Evolutionary conservation across 2,888 invertebrate genomes (phyloP), one percentile per base, ranked within the genome.

Genomic region (Plemyria rubiginata): DNA sequence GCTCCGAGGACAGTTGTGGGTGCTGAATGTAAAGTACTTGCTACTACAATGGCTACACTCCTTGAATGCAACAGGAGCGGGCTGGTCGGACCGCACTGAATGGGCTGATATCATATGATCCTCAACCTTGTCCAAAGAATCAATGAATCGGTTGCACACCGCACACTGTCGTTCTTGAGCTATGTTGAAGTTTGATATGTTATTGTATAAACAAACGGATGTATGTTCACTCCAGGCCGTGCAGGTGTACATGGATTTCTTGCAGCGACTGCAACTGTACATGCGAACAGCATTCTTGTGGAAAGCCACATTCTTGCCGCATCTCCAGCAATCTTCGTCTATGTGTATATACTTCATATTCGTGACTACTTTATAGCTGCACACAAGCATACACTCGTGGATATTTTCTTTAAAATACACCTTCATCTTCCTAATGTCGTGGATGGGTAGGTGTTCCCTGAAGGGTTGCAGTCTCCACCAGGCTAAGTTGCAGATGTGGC

Each of bases 391-490:
- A 0, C 69, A 72, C n/a, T 84, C 80, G 0, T 76, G 65, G 0
- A 48, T 11, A 0, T 50, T 50, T 0, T 70, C 63, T 5, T 77
- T 73, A 0, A 81, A 46, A 0, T 66, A 15, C 0, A 76, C n/a
- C 0, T 61, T 61, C 0, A 67, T 63, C 0, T 53, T 6, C 0
- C 1, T 28, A 0, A 12, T 38, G 0, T 58, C 13, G 43, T 82
- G 78, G 0, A 0, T 13, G 0, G 43, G 32, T 0, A 86, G 38
- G 46, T 89, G 88, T 0, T 79, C 69, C 0, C 65, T 53, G 36
- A 88, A 87, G 0, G 78, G 78, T 0, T 64, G 29, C 0, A 84
- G 59, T 8, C 78, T 62, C 88, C 88, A 89, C 81, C 83, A 89
- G 0, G 82, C 81, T 0, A 52, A 15, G 0, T 62, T 13, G 40